phyloP scores from a whole-genome alignment of 2,113 vertebrate genomes.

The Willisornis vidua region DNA sequence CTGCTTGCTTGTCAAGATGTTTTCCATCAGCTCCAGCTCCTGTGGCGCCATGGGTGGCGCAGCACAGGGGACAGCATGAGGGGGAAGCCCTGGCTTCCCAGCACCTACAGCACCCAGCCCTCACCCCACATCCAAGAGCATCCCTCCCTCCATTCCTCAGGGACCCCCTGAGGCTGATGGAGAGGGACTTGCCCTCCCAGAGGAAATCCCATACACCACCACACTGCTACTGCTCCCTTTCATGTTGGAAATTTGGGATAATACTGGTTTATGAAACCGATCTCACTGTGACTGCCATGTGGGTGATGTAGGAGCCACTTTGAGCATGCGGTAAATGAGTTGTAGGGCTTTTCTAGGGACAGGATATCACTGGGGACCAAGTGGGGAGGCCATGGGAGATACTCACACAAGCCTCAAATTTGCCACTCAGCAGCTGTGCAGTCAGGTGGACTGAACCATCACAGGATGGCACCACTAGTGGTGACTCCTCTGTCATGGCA shows the following conservation, averaged over 20 bases:
- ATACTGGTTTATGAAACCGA: rapidly evolving
- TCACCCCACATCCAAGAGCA: background rate
- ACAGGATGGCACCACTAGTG: rapidly evolving
- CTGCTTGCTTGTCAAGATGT: conserved; percentile 77
- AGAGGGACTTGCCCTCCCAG: background rate
- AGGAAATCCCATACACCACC: background rate
- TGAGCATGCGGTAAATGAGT: rapidly evolving
- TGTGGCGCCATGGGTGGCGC: conserved; percentile 29
- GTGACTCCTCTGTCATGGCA: background rate
- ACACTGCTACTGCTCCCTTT: background rate
- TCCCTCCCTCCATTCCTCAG: background rate
- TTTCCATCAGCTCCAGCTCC: conserved; percentile 88
- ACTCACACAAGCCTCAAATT: background rate
- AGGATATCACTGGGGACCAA: background rate
- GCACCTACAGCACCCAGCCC: background rate
- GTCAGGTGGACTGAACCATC: background rate
- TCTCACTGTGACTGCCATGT: rapidly evolving
- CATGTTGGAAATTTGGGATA: background rate
- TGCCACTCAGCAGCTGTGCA: background rate
- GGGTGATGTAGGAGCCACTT: background rate
- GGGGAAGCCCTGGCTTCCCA: background rate
- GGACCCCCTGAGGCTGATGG: background rate
- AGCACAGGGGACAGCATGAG: background rate
- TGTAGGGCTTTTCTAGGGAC: background rate
- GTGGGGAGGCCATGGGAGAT: rapidly evolving